phyloP scores from a whole-genome alignment of 2,888 invertebrate genomes.

The Cremastinae sp. region DNA sequence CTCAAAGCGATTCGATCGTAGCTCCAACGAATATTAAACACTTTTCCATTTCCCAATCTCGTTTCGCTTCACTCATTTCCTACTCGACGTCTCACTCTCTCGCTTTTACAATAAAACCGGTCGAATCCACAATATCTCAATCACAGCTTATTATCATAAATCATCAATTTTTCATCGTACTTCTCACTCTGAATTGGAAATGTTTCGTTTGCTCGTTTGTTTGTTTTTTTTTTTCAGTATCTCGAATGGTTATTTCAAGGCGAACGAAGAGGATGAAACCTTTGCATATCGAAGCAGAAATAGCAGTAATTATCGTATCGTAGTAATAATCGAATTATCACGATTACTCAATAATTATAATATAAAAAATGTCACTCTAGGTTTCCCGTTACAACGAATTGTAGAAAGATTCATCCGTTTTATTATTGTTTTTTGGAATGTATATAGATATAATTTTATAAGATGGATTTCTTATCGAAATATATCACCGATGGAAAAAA shows the following conservation, averaged over 20 bases:
- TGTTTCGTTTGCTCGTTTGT: constrained; percentile 26
- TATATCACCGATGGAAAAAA: constrained; percentile 27
- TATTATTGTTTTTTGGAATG: constrained; percentile 47
- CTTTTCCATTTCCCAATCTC: constrained; percentile 16
- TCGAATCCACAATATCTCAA: constrained; percentile 51
- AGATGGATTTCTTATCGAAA: constrained; percentile 24
- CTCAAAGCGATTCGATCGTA: constrained; percentile 43
- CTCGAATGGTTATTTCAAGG: constrained; percentile 20
- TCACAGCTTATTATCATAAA: constrained; percentile 55
- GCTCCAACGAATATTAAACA: constrained; percentile 16
- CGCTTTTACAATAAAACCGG: constrained; percentile 34
- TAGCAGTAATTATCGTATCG: constrained; percentile 31
- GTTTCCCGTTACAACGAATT: constrained; percentile 28
- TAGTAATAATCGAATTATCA: constrained; percentile 51
- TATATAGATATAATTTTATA: constrained; percentile 24
- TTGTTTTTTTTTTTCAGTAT: too few species aligned
- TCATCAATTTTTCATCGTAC: constrained; percentile 19
- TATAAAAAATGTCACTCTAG: constrained; percentile 41
- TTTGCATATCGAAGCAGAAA: constrained; percentile 52
- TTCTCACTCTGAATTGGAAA: constrained; percentile 40
- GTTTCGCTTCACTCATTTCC: constrained; percentile 4
- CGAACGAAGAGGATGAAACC: constrained; percentile 45
- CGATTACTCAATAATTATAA: constrained; percentile 44
- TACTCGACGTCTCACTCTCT: constrained; percentile 24
- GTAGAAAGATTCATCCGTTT: constrained; percentile 38